Evolutionary conservation across 2,888 invertebrate species (phyloP).

Genomic region (Amphiduros pacificus): DNA sequence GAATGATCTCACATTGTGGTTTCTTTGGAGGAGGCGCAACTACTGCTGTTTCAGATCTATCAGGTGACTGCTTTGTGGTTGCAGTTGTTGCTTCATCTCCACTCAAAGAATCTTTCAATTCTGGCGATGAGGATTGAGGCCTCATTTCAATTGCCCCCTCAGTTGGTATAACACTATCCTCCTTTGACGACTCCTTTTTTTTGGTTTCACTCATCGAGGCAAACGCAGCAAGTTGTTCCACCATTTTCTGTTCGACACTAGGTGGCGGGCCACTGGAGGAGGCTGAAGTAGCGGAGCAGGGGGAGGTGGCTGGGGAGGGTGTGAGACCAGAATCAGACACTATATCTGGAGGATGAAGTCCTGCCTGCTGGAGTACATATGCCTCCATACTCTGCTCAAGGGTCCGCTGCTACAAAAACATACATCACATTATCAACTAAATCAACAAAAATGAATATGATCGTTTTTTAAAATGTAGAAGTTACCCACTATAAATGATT

Average conservation of each 20-base stretch:
- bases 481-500: too few relatives aligned
- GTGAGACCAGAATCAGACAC: background rate
- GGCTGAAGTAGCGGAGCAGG: background rate
- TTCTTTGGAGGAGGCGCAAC: too few relatives aligned
- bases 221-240: conserved; percentile 39
- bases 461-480: too few relatives aligned
- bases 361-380: conserved; percentile 20
- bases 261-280: background rate
- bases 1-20: too few relatives aligned
- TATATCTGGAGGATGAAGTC: background rate
- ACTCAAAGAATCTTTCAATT: conserved; percentile 36
- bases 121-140: conserved; percentile 28
- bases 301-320: background rate
- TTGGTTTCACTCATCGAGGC: background rate
- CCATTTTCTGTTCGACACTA: conserved; percentile 49
- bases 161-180: conserved; percentile 30
- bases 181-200: background rate
- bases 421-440: too few relatives aligned
- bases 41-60: too few relatives aligned
- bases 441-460: too few relatives aligned
- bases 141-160: conserved; percentile 39
- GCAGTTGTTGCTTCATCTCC: conserved; percentile 31
- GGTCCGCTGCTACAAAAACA: conserved; percentile 19
- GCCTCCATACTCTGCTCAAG: conserved; percentile 31
- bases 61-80: conserved; percentile 14